Evolutionary conservation across 2,888 invertebrate genomes (phyloP).

Genomic region (Leucophora obtusa): DNA sequence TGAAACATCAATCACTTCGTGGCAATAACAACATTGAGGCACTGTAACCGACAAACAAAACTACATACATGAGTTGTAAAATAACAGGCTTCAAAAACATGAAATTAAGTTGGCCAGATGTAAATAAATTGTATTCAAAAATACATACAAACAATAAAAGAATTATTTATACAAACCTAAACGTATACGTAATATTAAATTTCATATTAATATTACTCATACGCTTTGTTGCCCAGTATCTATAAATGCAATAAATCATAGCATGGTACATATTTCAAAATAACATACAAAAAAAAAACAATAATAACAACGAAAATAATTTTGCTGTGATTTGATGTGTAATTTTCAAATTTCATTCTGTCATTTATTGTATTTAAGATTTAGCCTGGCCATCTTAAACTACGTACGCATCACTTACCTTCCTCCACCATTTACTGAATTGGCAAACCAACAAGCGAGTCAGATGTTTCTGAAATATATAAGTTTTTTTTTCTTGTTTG

Average conservation of each 20-base stretch:
- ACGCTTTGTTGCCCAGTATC: neutral
- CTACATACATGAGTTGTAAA: no score
- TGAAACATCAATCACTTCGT: slow-evolving; percentile 56
- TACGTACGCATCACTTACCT: slow-evolving; percentile 18
- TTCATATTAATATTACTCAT: neutral
- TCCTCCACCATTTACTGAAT: slow-evolving; percentile 19
- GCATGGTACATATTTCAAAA: no score
- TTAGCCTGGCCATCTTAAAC: slow-evolving; percentile 13
- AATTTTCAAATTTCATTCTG: no score
- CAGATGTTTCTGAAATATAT: slow-evolving; percentile 18
- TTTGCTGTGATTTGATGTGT: no score
- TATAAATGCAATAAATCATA: no score
- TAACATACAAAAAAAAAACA: no score
- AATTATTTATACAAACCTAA: neutral
- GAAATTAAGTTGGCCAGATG: slow-evolving; percentile 27
- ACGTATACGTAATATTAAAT: neutral
- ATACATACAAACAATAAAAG: no score
- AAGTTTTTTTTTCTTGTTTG: neutral
- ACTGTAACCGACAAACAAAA: slow-evolving; percentile 6
- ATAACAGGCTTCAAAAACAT: neutral
- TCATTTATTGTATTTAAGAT: no score
- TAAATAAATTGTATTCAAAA: neutral
- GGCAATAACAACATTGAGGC: slow-evolving; percentile 29
- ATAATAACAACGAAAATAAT: no score
- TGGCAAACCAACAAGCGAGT: slow-evolving; percentile 15